These are phyloP conservation scores for Cerceris ruficornis DNA, from an alignment of 2,888 invertebrate genomes.

Conservation along the genomic window DNA sequence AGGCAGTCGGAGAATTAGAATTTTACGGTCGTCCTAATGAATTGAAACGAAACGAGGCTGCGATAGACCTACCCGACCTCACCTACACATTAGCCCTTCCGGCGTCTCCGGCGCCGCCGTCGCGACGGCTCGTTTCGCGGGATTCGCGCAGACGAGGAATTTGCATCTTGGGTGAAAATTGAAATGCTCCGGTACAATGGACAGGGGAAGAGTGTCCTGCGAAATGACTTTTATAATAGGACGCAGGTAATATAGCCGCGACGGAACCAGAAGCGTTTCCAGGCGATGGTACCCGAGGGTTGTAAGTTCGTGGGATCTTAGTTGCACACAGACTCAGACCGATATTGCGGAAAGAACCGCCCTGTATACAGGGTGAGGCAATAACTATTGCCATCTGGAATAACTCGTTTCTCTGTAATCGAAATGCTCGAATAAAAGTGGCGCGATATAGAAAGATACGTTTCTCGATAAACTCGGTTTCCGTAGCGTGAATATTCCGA, in stretches of 20 bases:
- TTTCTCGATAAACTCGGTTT: too few relatives aligned
- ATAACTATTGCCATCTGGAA: neutral
- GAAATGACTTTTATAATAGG: slow-evolving; percentile 78
- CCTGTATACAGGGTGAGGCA: neutral
- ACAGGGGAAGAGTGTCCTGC: slow-evolving; percentile 69
- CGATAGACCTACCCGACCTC: slow-evolving; percentile 56
- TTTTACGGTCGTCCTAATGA: slow-evolving; percentile 67
- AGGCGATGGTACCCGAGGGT: slow-evolving; percentile 26
- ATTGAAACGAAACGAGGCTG: slow-evolving; percentile 67
- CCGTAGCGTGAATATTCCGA: too few relatives aligned
- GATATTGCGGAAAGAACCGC: slow-evolving; percentile 23
- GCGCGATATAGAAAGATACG: neutral
- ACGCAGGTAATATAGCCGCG: slow-evolving; percentile 66
- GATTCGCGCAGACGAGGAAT: slow-evolving; percentile 64
- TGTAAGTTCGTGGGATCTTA: slow-evolving; percentile 16
- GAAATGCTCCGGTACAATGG: slow-evolving; percentile 74
- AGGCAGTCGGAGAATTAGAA: slow-evolving; percentile 57
- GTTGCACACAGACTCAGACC: neutral
- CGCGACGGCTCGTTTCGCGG: slow-evolving; percentile 48
- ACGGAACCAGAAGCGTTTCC: slow-evolving; percentile 59
- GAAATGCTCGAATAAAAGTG: neutral
- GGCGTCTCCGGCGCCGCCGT: slow-evolving; percentile 47
- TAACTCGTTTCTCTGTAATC: neutral
- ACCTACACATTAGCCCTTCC: slow-evolving; percentile 53
- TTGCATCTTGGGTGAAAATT: slow-evolving; percentile 78